These are phyloP conservation scores for Stegostoma tigrinum DNA, from an alignment of 2,113 vertebrate species.

Conservation along the genomic window DNA sequence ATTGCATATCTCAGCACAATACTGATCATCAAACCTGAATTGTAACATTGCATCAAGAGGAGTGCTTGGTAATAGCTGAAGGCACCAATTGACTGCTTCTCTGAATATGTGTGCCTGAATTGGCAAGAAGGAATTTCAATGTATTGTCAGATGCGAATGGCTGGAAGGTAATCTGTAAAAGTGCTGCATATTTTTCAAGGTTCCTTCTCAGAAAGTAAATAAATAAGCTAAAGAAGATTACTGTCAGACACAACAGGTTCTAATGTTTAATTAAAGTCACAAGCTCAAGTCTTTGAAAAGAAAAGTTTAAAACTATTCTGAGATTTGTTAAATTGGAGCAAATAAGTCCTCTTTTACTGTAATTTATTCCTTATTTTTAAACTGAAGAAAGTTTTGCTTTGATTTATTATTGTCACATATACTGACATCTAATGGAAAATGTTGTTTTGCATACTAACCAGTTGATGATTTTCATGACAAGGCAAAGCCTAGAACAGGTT, in stretches of 20 bases:
- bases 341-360: neutral
- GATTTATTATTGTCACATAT: too few species aligned
- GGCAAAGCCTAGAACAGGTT: neutral
- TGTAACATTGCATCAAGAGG: neutral
- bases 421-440: too few species aligned
- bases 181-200: neutral
- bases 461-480: neutral
- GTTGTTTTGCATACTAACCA: too few species aligned
- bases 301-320: neutral
- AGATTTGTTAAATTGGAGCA: neutral
- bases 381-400: neutral
- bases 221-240: neutral
- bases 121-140: neutral
- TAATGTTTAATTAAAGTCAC: neutral
- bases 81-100: neutral
- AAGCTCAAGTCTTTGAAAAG: neutral
- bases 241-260: neutral
- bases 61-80: neutral
- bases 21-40: neutral
- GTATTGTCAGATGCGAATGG: neutral
- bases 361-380: neutral
- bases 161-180: neutral
- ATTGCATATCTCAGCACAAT: neutral
- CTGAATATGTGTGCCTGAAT: neutral
- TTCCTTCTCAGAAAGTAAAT: neutral